Evolutionary conservation across 2,888 invertebrate genomes (phyloP).

Genomic region (Papilio protenor): DNA sequence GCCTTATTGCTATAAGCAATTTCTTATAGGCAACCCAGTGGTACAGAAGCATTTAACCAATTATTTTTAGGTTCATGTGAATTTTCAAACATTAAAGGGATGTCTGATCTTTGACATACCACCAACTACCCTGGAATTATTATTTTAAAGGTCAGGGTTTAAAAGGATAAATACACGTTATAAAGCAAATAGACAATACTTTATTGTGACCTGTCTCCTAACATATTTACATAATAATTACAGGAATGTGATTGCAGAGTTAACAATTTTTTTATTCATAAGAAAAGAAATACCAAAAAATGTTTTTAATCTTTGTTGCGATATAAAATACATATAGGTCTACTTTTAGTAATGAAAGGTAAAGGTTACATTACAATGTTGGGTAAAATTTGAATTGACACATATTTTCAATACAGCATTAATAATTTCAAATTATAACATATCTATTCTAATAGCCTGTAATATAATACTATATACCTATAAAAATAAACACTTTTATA

Average conservation of each 20-base stretch:
- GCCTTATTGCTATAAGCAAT: too few species aligned
- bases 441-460: conserved; percentile 13
- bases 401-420: neutral
- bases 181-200: conserved; percentile 48
- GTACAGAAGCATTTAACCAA: too few species aligned
- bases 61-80: too few species aligned
- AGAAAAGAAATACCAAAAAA: neutral
- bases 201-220: conserved; percentile 78
- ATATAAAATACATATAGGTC: neutral
- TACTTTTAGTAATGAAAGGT: neutral
- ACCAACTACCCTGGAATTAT: too few species aligned
- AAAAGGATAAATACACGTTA: conserved; percentile 29
- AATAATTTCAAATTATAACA: conserved; percentile 6
- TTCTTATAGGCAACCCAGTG: too few species aligned
- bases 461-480: conserved; percentile 31
- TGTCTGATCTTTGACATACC: too few species aligned
- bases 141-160: neutral
- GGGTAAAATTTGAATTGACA: conserved; percentile 1
- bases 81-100: too few species aligned
- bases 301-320: neutral
- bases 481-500: conserved; percentile 38
- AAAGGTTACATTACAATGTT: conserved; percentile 3
- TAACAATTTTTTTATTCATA: conserved; percentile 15
- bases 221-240: conserved; percentile 76
- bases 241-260: conserved; percentile 68